Percentiles rank a stretch among this genome's conserved stretches.
Evolutionary conservation across 2,113 vertebrate species (phyloP).

Genomic region (Lamprotornis superbus): DNA sequence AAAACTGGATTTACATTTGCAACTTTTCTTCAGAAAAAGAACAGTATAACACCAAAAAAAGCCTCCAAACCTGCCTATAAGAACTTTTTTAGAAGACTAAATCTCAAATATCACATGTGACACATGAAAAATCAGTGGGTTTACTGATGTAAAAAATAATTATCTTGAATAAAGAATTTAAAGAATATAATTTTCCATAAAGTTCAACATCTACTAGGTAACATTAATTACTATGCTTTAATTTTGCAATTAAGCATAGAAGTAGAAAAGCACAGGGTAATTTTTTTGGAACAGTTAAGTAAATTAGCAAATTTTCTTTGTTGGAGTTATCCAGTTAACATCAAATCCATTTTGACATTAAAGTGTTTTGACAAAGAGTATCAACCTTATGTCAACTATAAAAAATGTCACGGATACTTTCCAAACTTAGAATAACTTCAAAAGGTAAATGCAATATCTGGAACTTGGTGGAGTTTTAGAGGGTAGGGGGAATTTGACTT

Average conservation of each 20-base stretch:
- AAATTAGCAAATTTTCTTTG: neutral
- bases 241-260: neutral
- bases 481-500: neutral
- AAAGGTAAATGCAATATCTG: neutral
- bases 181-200: neutral
- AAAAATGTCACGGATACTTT: neutral
- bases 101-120: neutral
- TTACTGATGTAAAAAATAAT: neutral
- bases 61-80: neutral
- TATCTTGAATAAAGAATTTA: neutral
- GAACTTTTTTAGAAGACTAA: neutral
- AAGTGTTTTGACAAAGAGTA: neutral
- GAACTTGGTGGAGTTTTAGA: neutral
- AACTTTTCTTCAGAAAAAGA: neutral
- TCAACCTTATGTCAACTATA: neutral
- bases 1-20: neutral
- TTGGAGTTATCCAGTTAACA: neutral
- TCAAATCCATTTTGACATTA: neutral
- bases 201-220: neutral
- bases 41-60: neutral
- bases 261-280: neutral
- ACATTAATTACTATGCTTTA: neutral
- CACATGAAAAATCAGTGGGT: neutral
- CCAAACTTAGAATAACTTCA: neutral
- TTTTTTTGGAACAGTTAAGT: neutral